Base-by-base conservation (phyloP, 1,140 invertebrate genomes). In the Mactra quadrangularis region DNA sequence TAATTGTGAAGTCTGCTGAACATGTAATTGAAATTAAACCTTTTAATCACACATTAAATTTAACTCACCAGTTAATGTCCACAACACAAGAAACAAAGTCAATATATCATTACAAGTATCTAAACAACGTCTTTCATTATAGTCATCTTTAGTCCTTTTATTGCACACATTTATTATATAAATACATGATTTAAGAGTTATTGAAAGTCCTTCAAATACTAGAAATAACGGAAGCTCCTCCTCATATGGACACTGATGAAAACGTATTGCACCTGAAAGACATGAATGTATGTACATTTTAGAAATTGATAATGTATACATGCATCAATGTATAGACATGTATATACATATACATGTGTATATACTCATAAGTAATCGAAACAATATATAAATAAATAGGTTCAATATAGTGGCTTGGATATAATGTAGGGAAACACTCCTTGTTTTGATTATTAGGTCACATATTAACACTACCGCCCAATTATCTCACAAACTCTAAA, bases 51-150 rank as follows among this genome's bases (percentile, higher is more conserved):
- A n/a, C n/a, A n/a, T n/a, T n/a, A n/a, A n/a, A n/a, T n/a, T n/a
- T n/a, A 41, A 64, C 47, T 0, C 50, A 84, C 83, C 83, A 47
- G 83, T 84, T 19, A 84, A 57, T 2, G 83, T 77, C 83, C 83
- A 84, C 19, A 84, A 59, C 6, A 77, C 64, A 19, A 84, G n/a
- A 27, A 84, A 64, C 6, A 84, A 19, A 22, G 75, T 22, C 3
- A 59, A 59, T 6, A 84, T 72, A 41, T 78, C 70, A 29, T 52
- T 84, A 0, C 71, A 29, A 15, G 76, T 84, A 17, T 78, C 47
- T 1, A 79, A 35, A 0, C 66, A 55, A 45, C 71, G 71, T 41
- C 83, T 53, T 38, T 50, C 68, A 38, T 29, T 53, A n/a, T n/a
- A n/a, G 15, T 79, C 75, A 17, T 66, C 60, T 11, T 7, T 1